Evolutionary conservation across 2,888 invertebrate species (phyloP), one percentile per base, ranked within the genome.

Genomic region (Coecobrya sp.): DNA sequence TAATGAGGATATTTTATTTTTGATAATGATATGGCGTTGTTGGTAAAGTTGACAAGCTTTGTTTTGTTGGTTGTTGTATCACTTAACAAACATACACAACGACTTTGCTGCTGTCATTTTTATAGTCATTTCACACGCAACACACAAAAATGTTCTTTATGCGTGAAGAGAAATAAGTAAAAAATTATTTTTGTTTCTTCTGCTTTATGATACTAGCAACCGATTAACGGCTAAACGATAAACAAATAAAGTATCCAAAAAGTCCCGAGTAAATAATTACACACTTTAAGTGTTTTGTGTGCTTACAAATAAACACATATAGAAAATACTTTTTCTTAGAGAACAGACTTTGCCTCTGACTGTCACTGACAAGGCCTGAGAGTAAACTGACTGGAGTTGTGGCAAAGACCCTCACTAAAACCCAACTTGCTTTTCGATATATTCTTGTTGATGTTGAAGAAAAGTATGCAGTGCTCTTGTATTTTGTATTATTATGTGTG

Each of bases 101-200:
- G 27, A 89, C 89, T 42, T 68, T 13, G 19, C 30, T 76, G 62
- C 25, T 68, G 85, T 87, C 85, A 45, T 85, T 90, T 90, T 90
- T 85, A 90, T 90, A 79, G 85, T 85, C 85, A 85, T 90, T 89
- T 89, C 89, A 89, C 89, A 89, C 89, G 89, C 84, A 89, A 62
- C 68, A 36, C 25, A 52, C 55, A 59, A 70, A 84, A 84, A 42
- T n/a, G 25, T 62, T 59, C 10, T 30, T 36, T 82, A 13, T 73
- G 27, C 13, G 45, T 49, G 55, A 59, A 5, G 52, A 62, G 13
- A 52, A 84, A 30, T 52, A 2, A 82, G 7, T 45, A 27, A 27
- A 13, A 13, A 85, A 68, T 16, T 49, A 42, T 49, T 76, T 22
- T 76, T 11, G 25, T 16, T 8, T 49, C 11, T 49, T 49, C 2